phyloP scores from a whole-genome alignment of 2,113 vertebrate species.

The Elachura formosa region DNA sequence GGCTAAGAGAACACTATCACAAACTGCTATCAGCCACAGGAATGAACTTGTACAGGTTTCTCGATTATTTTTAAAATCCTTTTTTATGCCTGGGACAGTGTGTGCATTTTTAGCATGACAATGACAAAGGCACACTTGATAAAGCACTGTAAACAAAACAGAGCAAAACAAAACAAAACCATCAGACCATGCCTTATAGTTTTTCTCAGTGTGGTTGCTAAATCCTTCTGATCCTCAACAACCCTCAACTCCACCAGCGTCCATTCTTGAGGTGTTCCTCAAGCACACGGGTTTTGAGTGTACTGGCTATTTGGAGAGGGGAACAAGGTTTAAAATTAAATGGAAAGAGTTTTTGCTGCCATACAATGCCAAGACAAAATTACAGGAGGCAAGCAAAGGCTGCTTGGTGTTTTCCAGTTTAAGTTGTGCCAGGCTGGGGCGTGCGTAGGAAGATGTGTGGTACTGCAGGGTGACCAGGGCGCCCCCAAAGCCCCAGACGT shows the following conservation, averaged over 20 bases:
- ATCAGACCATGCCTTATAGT: background rate
- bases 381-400: background rate
- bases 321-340: background rate
- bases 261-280: background rate
- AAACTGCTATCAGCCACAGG: background rate
- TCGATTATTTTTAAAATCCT: background rate
- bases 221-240: background rate
- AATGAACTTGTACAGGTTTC: background rate
- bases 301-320: background rate
- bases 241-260: background rate
- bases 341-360: rapidly evolving
- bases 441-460: background rate
- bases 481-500: background rate
- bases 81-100: background rate
- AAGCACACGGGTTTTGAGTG: background rate
- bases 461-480: rapidly evolving
- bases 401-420: background rate
- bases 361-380: background rate
- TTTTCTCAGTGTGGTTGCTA: background rate
- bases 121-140: background rate
- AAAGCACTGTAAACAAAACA: background rate
- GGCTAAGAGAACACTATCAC: background rate
- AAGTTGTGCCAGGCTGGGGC: background rate
- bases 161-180: background rate
- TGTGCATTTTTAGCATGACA: background rate